A percentile compares a stretch with the other conserved stretches of the same genome.
phyloP scores from a whole-genome alignment of 2,113 vertebrate genomes.

The Thamnaconus septentrionalis region DNA sequence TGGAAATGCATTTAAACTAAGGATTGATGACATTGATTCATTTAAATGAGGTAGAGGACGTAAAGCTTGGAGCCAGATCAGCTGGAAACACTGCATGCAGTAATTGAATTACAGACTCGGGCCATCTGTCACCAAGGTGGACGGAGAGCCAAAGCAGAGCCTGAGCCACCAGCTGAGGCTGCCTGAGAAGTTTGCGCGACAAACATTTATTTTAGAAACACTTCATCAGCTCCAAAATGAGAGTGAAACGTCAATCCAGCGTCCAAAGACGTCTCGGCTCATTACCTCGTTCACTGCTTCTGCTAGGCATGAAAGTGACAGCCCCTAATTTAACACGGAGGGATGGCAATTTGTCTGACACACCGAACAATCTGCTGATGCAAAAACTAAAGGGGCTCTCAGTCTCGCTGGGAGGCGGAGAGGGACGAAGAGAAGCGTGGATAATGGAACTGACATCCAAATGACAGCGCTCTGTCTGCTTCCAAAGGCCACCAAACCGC shows the following conservation, averaged over 20 bases:
- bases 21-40: too few relatives aligned
- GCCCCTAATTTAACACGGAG: conserved; percentile 66
- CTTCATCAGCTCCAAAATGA: conserved; percentile 29
- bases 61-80: too few relatives aligned
- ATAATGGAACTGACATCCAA: conserved; percentile 58
- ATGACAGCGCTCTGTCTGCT: conserved; percentile 59
- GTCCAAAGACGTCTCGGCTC: conserved; percentile 62
- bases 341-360: conserved; percentile 72
- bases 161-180: too few relatives aligned
- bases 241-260: conserved; percentile 55
- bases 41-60: too few relatives aligned
- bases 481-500: conserved; percentile 40
- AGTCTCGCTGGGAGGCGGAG: conserved; percentile 54
- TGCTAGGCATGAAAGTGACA: conserved; percentile 67
- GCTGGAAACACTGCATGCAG: too few relatives aligned
- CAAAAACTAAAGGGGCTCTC: conserved; percentile 68
- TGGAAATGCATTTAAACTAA: too few relatives aligned
- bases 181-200: not conserved
- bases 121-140: too few relatives aligned
- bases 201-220: conserved; percentile 20
- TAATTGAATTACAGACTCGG: too few relatives aligned
- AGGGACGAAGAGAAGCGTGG: conserved; percentile 39
- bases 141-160: too few relatives aligned
- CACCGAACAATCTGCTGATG: conserved; percentile 67
- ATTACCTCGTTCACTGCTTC: conserved; percentile 60